phyloP scores from a whole-genome alignment of 1,140 invertebrate species.

The Glossosoma conforme region DNA sequence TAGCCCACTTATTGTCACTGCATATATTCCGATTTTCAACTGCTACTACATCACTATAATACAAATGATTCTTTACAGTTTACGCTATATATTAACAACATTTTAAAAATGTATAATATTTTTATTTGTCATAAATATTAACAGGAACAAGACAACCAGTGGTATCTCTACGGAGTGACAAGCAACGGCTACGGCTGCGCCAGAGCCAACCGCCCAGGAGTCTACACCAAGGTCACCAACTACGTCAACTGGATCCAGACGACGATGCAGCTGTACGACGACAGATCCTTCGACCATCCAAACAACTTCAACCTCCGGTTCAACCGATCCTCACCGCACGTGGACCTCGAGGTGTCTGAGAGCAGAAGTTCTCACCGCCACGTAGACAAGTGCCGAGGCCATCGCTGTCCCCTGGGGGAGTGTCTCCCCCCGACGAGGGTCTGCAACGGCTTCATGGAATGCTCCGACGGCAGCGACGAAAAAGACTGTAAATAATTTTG shows the following conservation, averaged over 20 bases:
- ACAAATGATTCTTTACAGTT: constrained; percentile 1
- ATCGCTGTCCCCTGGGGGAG: constrained; percentile 70
- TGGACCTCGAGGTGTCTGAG: constrained; percentile 44
- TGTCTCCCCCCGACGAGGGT: constrained; percentile 64
- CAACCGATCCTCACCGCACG: constrained; percentile 10
- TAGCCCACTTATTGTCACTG: no score
- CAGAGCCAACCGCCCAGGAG: constrained; percentile 74
- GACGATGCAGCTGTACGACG: constrained; percentile 39
- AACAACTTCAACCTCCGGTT: constrained; percentile 16
- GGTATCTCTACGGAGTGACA: constrained; percentile 68
- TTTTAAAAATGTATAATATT: not conserved
- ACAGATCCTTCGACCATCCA: constrained; percentile 22
- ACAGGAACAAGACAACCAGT: constrained; percentile 52
- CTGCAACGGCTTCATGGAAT: constrained; percentile 73
- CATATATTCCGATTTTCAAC: not conserved
- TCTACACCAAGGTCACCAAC: constrained; percentile 81
- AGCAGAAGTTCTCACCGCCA: constrained; percentile 38
- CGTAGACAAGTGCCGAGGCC: constrained; percentile 56
- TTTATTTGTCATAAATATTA: constrained; percentile 18
- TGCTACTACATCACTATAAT: not conserved
- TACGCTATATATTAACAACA: no score
- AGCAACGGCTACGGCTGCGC: constrained; percentile 87
- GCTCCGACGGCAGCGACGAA: constrained; percentile 70
- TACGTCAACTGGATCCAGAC: constrained; percentile 73
- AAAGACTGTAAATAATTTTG: constrained; percentile 41